Base-by-base conservation (phyloP, 2,888 invertebrate genomes). In the Morpho achilles region DNA sequence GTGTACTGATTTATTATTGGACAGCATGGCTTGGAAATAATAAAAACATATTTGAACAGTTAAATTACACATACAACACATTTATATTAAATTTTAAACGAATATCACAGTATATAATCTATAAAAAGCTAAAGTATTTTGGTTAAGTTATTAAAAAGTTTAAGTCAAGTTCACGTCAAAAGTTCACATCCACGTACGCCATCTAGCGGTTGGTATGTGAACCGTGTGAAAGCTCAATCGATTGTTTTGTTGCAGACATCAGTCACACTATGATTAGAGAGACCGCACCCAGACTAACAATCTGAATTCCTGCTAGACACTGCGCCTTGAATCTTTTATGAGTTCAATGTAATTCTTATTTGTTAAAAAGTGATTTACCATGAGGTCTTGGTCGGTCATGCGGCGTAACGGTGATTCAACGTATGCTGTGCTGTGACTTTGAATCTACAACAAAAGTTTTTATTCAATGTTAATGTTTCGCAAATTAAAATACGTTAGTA, bases 91-190 rank as follows among this genome's bases (percentile, higher is more conserved):
- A 72, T 72, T 67, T 66, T 67, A 71, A 73, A 71, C 69, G 71
- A 71, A 77, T 84, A 80, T 61, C 79, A 83, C 79, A 76, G 72
- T 79, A 80, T 82, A 73, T 81, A 75, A 77, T 80, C 80, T 81
- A 79, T 74, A 81, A 79, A 83, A 86, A 83, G 79, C 81, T 84
- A 74, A 84, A 79, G 77, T 87, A 87, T 87, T 89, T 87, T 88
- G 87, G 87, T 82, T 85, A 89, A 82, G 81, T 82, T 86, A 81
- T 80, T 83, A 68, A 78, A 73, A 83, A 87, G 82, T 87, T 85
- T 75, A 79, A 78, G 80, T 82, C 80, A 88, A 89, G 88, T 89
- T 88, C 85, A 88, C 85, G 89, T 90, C 89, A 90, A 89, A 89
- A 90, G 89, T 90, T 89, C 89, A 87, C 78, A 77, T 73, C 73